Evolutionary conservation across 2,113 vertebrate species (phyloP).

Genomic region (Myiopsitta monachus): DNA sequence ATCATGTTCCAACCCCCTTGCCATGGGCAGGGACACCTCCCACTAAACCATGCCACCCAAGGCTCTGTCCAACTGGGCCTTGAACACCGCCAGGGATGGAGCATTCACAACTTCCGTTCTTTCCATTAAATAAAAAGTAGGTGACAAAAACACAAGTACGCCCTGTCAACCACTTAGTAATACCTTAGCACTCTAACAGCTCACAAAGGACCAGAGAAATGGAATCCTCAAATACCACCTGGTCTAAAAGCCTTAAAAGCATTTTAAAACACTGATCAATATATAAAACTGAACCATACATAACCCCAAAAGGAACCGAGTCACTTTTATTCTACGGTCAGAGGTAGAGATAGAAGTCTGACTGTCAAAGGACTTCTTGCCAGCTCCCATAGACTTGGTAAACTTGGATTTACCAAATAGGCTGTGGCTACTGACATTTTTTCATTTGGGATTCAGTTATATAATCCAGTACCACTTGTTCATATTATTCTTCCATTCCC

Average conservation of each 20-base stretch:
- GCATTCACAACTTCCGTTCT: neutral
- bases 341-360: neutral
- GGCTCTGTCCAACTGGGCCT: too few species aligned
- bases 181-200: neutral
- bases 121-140: neutral
- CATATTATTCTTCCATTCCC: neutral
- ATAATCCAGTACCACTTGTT: neutral
- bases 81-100: too few species aligned
- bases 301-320: neutral
- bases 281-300: neutral
- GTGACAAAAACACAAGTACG: neutral
- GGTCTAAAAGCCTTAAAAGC: constrained; percentile 17
- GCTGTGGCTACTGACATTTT: neutral
- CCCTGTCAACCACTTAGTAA: neutral
- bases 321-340: neutral
- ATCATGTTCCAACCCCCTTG: too few species aligned
- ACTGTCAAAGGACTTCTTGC: neutral
- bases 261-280: constrained; percentile 7
- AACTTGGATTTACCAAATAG: neutral
- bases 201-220: constrained; percentile 6
- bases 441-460: neutral
- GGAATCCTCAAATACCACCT: neutral
- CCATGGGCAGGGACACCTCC: too few species aligned
- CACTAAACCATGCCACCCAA: too few species aligned
- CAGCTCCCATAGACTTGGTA: neutral